phyloP scores from a whole-genome alignment of 2,113 vertebrate species.

The Serilophus lunatus region DNA sequence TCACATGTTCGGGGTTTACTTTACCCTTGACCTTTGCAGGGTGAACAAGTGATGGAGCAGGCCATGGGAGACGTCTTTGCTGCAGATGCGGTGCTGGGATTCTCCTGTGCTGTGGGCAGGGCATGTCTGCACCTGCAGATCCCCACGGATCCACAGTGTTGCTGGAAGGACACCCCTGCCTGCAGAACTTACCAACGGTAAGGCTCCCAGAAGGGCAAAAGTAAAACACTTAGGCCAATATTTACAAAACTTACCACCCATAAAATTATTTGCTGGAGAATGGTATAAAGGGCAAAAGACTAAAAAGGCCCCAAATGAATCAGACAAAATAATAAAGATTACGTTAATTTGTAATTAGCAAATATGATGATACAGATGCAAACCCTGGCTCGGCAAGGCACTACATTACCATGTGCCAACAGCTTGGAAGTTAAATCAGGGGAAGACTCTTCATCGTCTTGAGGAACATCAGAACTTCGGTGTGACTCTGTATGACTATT shows the following conservation, averaged over 20 bases:
- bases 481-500: rapidly evolving
- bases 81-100: neutral
- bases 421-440: neutral
- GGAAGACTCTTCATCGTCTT: neutral
- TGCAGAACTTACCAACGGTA: neutral
- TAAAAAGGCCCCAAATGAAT: neutral
- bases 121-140: neutral
- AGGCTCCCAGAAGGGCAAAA: neutral
- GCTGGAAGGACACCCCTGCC: neutral
- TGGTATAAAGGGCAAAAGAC: neutral
- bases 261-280: neutral
- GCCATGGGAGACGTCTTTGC: neutral
- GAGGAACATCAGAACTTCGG: neutral
- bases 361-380: neutral
- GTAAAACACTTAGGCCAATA: neutral
- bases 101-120: rapidly evolving
- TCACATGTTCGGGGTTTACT: rapidly evolving
- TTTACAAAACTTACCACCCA: neutral
- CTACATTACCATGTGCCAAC: neutral
- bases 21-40: neutral
- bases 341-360: neutral
- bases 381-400: neutral
- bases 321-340: neutral
- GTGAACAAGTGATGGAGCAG: neutral
- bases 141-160: neutral